A percentile compares a stretch with the other conserved stretches of the same genome.
These are phyloP conservation scores for Allolobophora icterica DNA, from an alignment of 2,888 invertebrate species.

Conservation along the genomic window DNA sequence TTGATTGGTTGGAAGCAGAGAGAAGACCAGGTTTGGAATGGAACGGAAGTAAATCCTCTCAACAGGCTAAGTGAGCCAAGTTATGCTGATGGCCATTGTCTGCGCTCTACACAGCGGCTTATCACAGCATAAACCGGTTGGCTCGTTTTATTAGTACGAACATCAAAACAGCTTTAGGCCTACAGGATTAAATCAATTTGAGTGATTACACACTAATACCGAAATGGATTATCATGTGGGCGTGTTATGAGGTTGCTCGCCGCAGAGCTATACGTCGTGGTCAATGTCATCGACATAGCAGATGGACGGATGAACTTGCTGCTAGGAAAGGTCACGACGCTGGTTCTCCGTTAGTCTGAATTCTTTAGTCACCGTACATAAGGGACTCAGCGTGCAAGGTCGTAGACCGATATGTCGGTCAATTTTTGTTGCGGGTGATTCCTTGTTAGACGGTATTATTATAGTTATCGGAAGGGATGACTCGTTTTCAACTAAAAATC, in stretches of 20 bases:
- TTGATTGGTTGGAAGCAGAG: too few species aligned
- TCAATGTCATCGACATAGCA: neutral
- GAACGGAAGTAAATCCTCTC: too few species aligned
- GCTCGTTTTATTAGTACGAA: neutral
- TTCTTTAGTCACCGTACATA: neutral
- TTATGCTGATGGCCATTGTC: too few species aligned
- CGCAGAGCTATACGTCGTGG: neutral
- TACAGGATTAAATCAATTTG: neutral
- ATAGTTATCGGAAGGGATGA: neutral
- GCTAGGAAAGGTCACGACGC: neutral
- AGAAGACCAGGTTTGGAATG: too few species aligned
- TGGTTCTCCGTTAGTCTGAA: neutral
- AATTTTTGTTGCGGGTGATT: neutral
- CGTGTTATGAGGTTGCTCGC: neutral
- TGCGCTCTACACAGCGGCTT: too few species aligned
- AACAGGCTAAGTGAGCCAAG: too few species aligned
- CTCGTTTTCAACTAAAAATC: slow-evolving; percentile 5
- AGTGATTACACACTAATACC: neutral
- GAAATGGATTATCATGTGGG: slow-evolving; percentile 9
- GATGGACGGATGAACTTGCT: neutral
- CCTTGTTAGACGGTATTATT: neutral
- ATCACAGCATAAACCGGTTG: neutral
- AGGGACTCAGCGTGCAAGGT: neutral
- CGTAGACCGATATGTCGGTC: neutral
- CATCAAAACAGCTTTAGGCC: neutral